Percentiles rank a stretch among this genome's conserved stretches.
These are phyloP conservation scores for Saccopteryx bilineata DNA, from an alignment of 2,113 vertebrate species.

Conservation along the genomic window DNA sequence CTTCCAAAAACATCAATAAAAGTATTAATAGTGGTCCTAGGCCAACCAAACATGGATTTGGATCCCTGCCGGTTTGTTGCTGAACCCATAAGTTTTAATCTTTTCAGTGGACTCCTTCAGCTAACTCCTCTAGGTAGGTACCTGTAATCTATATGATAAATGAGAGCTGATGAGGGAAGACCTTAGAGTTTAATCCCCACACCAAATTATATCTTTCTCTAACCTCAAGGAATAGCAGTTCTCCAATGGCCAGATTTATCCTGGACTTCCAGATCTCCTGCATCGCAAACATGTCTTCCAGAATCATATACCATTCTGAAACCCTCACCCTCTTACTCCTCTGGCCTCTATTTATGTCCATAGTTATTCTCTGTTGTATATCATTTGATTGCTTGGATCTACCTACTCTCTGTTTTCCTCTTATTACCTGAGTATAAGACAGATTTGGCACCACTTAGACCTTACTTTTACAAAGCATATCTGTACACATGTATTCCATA, in stretches of 20 bases:
- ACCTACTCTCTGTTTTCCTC: not conserved
- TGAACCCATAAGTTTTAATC: not conserved
- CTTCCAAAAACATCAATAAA: conserved; percentile 11
- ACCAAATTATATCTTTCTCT: not conserved
- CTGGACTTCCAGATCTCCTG: not conserved
- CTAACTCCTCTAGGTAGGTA: not conserved
- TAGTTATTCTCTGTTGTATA: not conserved
- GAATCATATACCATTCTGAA: not conserved
- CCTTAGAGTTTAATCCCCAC: not conserved
- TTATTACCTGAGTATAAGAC: conserved; percentile 37
- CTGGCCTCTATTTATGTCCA: not conserved
- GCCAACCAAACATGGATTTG: not conserved
- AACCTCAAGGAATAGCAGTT: not conserved
- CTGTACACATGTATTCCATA: not conserved
- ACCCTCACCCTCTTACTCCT: not conserved
- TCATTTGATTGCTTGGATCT: not conserved
- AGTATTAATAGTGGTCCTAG: not conserved
- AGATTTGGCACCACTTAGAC: not conserved
- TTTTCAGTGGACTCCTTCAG: not conserved
- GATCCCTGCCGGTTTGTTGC: not conserved
- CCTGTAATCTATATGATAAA: not conserved
- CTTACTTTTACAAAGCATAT: conserved; percentile 1
- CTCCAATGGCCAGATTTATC: not conserved
- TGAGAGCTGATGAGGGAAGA: not conserved
- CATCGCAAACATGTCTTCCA: not conserved